Conservation (phyloP, 2,797 vertebrate species). For the Neopelma chrysocephalum region DNA sequence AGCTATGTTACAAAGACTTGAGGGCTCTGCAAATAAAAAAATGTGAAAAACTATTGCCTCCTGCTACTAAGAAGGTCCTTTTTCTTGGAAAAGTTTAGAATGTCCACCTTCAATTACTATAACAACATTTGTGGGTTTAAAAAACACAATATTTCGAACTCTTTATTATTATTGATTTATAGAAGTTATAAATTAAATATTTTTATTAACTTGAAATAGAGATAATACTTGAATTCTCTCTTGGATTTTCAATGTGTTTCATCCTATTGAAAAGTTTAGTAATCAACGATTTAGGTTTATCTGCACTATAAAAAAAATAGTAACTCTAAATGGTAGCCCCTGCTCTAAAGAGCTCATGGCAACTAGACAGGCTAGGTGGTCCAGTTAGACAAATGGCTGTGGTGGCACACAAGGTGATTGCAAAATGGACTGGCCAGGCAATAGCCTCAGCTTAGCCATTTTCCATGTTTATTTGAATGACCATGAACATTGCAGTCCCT, state of each 20-base stretch:
- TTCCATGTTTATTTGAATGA: not conserved
- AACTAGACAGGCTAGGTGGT: not conserved
- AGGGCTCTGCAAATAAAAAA: not conserved
- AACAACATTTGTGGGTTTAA: not conserved
- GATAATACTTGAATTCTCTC: not conserved
- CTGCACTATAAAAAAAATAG: not conserved
- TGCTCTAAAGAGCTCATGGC: not conserved
- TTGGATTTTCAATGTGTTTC: not conserved
- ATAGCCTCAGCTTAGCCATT: not conserved
- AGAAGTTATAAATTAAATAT: not conserved
- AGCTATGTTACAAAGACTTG: not conserved
- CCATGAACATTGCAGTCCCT: not conserved
- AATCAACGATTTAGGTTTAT: not conserved
- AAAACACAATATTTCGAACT: not conserved
- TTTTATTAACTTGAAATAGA: not conserved
- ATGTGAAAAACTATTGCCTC: not conserved
- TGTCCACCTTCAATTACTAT: not conserved
- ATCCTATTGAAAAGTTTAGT: not conserved
- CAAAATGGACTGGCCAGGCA: not conserved
- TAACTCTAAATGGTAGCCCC: not conserved
- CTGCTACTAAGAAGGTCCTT: not conserved
- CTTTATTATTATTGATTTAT: not conserved
- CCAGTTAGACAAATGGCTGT: not conserved
- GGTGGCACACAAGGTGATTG: not conserved
- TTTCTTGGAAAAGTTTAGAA: not conserved